These are phyloP conservation scores for Watsonalla binaria DNA, from an alignment of 2,888 invertebrate species.

Conservation along the genomic window DNA sequence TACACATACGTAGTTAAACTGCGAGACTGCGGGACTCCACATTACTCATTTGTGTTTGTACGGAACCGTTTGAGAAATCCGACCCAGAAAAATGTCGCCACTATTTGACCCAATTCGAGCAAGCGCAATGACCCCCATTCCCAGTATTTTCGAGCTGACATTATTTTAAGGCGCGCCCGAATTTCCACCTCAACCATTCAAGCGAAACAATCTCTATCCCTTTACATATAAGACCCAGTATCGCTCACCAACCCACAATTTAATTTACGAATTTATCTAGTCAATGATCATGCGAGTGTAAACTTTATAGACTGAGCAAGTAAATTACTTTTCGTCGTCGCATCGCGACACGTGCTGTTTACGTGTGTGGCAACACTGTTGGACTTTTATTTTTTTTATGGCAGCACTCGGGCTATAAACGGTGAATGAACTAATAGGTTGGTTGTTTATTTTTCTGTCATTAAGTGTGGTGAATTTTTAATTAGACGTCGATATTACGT, in stretches of 20 bases:
- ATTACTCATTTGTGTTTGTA: constrained; percentile 47
- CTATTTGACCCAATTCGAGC: constrained; percentile 64
- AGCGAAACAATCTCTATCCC: constrained; percentile 30
- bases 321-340: constrained; percentile 56
- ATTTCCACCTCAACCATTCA: constrained; percentile 24
- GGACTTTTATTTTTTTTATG: constrained; percentile 26
- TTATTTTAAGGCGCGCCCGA: constrained; percentile 65
- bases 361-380: constrained; percentile 2
- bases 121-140: constrained; percentile 55
- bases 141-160: constrained; percentile 43
- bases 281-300: constrained; percentile 70
- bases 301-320: constrained; percentile 65
- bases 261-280: constrained; percentile 76
- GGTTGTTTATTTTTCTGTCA: constrained; percentile 28
- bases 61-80: constrained; percentile 51
- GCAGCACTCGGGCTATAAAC: constrained; percentile 31
- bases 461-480: constrained; percentile 13
- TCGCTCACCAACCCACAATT: constrained; percentile 40
- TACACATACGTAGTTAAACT: constrained; percentile 15
- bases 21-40: constrained; percentile 21
- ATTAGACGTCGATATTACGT: constrained; percentile 10
- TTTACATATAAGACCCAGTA: constrained; percentile 27
- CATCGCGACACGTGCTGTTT: constrained; percentile 15
- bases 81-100: constrained; percentile 59
- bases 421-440: constrained; percentile 24